These are phyloP conservation scores for Paracyclopina nana DNA, from an alignment of 1,140 invertebrate species.

Conservation along the genomic window DNA sequence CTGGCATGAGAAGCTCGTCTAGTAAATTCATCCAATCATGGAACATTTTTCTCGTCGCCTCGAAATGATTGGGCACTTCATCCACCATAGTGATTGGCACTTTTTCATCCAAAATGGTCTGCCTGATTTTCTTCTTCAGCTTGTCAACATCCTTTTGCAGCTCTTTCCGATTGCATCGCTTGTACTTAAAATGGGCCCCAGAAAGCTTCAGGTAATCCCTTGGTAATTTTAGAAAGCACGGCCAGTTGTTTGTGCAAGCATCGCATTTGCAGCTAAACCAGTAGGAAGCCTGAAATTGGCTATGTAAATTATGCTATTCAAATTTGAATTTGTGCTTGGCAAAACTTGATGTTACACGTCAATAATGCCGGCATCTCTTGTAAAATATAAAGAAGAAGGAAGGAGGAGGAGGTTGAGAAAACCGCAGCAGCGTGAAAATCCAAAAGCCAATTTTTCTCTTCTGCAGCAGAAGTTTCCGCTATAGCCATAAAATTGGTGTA, in stretches of 20 bases:
- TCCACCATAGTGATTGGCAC: too few relatives aligned
- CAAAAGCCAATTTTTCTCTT: too few relatives aligned
- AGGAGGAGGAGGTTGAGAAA: too few relatives aligned
- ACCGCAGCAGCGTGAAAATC: too few relatives aligned
- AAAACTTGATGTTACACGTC: too few relatives aligned
- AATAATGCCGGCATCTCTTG: too few relatives aligned
- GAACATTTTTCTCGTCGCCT: constrained; percentile 6
- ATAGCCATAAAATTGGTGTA: too few relatives aligned
- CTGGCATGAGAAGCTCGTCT: constrained; percentile 5
- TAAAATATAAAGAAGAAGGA: too few relatives aligned
- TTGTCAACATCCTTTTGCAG: constrained; percentile 11
- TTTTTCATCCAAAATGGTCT: not conserved
- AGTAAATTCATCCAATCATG: constrained; percentile 1
- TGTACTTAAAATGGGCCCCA: constrained; percentile 11
- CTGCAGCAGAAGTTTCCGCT: too few relatives aligned
- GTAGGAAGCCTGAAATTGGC: constrained; percentile 12
- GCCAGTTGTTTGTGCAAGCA: constrained; percentile 9
- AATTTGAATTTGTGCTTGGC: too few relatives aligned
- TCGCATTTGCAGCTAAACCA: constrained; percentile 13
- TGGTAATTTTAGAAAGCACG: not conserved
- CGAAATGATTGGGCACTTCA: too few relatives aligned
- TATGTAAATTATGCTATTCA: too few relatives aligned
- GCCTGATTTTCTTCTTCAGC: constrained; percentile 8
- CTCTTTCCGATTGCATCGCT: constrained; percentile 12
- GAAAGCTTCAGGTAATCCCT: constrained; percentile 12